Conservation (phyloP, 2,113 vertebrate species). For the Zootoca vivipara region DNA sequence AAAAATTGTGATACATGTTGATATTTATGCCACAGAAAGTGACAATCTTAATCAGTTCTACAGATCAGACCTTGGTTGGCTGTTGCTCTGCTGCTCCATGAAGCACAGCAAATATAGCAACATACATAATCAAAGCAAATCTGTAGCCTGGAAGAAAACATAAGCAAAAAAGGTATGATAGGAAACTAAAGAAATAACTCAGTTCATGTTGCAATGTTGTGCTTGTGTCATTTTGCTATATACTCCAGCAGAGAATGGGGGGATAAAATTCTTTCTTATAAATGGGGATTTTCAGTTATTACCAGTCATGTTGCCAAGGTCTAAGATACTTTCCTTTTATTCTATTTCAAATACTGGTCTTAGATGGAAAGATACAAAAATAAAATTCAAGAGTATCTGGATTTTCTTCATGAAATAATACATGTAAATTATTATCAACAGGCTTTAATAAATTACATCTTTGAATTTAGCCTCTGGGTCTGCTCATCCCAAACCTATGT, state of each 20-base stretch:
- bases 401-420: background rate
- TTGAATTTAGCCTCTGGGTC: too few relatives aligned
- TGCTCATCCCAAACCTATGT: too few relatives aligned
- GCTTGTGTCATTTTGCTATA: background rate
- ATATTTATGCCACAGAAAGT: conserved; percentile 1
- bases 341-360: background rate
- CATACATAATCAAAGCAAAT: background rate
- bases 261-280: background rate
- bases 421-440: too few relatives aligned
- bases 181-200: background rate
- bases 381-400: background rate
- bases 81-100: background rate
- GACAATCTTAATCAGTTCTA: background rate
- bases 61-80: background rate
- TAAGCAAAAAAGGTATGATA: background rate
- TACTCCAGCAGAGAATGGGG: background rate
- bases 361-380: rapidly evolving
- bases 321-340: rapidly evolving
- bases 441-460: too few relatives aligned
- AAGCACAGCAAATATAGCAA: background rate
- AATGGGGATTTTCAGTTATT: rapidly evolving
- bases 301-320: background rate
- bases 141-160: conserved; percentile 3
- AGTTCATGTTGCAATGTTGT: background rate
- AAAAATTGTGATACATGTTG: conserved; percentile 1